Evolutionary conservation across 2,888 invertebrate genomes (phyloP).

Genomic region (Chydorus sphaericus): DNA sequence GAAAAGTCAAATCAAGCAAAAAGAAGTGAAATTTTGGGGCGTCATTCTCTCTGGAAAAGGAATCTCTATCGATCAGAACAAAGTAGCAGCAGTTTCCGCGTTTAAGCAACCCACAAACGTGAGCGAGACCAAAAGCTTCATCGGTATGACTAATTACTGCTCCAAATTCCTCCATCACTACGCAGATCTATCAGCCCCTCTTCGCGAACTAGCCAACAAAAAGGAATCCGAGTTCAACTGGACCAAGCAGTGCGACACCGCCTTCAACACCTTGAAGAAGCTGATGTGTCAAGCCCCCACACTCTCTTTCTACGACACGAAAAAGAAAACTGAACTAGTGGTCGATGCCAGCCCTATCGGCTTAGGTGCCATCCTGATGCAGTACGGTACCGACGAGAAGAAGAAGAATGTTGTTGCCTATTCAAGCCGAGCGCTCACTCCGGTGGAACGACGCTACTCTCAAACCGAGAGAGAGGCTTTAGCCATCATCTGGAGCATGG

Average conservation of each 20-base stretch:
- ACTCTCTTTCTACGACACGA: not conserved
- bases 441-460: slow-evolving; percentile 1
- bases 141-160: slow-evolving; percentile 5
- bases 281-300: not conserved
- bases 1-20: slow-evolving; percentile 23
- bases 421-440: not conserved
- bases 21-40: not conserved
- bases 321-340: not conserved
- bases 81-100: not conserved
- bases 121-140: not conserved
- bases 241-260: not conserved
- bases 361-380: slow-evolving; percentile 2
- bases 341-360: slow-evolving; percentile 11
- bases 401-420: not conserved
- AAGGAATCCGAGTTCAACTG: slow-evolving; percentile 2
- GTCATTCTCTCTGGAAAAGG: slow-evolving; percentile 1
- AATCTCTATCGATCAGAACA: not conserved
- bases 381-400: no score
- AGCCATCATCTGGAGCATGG: no score
- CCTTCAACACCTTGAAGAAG: slow-evolving; percentile 3
- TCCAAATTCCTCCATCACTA: not conserved
- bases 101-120: not conserved
- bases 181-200: not conserved
- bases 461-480: slow-evolving; percentile 7
- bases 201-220: slow-evolving; percentile 4